Conservation (phyloP, 1,140 invertebrate genomes). For the Hypothenemus hampei region DNA sequence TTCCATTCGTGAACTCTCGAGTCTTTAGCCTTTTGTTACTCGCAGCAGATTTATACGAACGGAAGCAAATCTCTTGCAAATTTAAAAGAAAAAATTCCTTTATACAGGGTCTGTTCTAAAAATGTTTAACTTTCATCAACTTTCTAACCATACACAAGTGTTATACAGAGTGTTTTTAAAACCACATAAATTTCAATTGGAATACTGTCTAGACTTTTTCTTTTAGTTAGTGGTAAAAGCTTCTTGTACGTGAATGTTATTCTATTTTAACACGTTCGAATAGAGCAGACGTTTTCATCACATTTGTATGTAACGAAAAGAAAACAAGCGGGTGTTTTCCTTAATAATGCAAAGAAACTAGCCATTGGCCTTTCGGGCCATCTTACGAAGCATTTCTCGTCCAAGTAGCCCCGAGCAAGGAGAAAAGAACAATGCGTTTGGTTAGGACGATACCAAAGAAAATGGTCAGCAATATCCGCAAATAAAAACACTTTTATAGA, state of each 20-base stretch:
- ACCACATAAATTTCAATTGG: too few species aligned
- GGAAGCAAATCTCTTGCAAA: background rate
- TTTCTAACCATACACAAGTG: too few species aligned
- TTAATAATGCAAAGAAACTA: constrained; percentile 16
- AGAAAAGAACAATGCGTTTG: constrained; percentile 7
- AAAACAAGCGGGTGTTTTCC: constrained; percentile 9
- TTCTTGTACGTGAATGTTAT: too few species aligned
- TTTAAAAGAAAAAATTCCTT: too few species aligned
- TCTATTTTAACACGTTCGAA: too few species aligned
- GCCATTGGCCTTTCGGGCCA: constrained; percentile 7
- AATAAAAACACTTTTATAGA: too few species aligned
- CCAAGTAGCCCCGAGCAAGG: background rate
- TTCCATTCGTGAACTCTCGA: constrained; percentile 17
- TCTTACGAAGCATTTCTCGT: constrained; percentile 2
- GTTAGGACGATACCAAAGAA: constrained; percentile 9
- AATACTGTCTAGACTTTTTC: too few species aligned
- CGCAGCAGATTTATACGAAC: constrained; percentile 22
- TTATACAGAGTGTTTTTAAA: too few species aligned
- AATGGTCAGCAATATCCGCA: too few species aligned
- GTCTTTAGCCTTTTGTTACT: constrained; percentile 29
- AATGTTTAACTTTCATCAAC: too few species aligned
- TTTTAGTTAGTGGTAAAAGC: too few species aligned
- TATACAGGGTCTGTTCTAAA: too few species aligned
- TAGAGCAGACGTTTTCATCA: constrained; percentile 4
- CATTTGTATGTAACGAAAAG: constrained; percentile 10